A percentile compares a stretch with the other conserved stretches of the same genome.
phyloP scores from a whole-genome alignment of 2,888 invertebrate genomes.

The Leptinotarsa haldemani region DNA sequence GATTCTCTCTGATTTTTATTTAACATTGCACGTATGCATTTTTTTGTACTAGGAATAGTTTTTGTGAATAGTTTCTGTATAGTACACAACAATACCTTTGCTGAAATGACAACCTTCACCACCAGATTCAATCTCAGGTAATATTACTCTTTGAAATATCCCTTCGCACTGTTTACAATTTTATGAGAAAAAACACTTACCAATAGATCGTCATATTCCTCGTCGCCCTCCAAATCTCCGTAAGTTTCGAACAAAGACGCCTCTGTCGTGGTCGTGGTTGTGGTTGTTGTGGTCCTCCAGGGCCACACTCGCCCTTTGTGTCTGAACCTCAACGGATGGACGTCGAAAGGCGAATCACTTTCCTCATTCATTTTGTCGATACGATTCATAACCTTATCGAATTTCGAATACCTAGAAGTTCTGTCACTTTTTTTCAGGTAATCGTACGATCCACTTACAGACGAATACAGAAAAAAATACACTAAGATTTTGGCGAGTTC shows the following conservation, averaged over 20 bases:
- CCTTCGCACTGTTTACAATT: neutral
- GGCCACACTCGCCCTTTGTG: slow-evolving; percentile 39
- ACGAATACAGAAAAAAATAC: slow-evolving; percentile 40
- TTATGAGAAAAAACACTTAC: slow-evolving; percentile 34
- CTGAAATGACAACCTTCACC: too few species aligned
- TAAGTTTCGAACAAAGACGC: slow-evolving; percentile 44
- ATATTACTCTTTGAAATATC: too few species aligned
- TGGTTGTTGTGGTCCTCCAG: slow-evolving; percentile 38
- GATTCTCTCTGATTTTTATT: too few species aligned
- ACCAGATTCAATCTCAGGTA: too few species aligned
- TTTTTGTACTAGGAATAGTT: too few species aligned
- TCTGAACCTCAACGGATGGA: slow-evolving; percentile 33
- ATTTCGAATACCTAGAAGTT: slow-evolving; percentile 50
- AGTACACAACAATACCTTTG: too few species aligned
- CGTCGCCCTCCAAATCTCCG: slow-evolving; percentile 40
- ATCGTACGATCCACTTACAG: slow-evolving; percentile 31
- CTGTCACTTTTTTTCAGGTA: slow-evolving; percentile 34
- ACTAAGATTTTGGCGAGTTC: slow-evolving; percentile 23
- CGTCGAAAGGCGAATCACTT: slow-evolving; percentile 1
- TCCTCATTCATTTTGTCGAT: slow-evolving; percentile 46
- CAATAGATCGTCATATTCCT: slow-evolving; percentile 40
- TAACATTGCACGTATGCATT: too few species aligned
- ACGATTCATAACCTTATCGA: slow-evolving; percentile 50
- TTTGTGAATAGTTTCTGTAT: too few species aligned
- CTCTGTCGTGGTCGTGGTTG: slow-evolving; percentile 40